Evolutionary conservation across 2,113 vertebrate species (phyloP).

Genomic region (Halichoerus grypus): DNA sequence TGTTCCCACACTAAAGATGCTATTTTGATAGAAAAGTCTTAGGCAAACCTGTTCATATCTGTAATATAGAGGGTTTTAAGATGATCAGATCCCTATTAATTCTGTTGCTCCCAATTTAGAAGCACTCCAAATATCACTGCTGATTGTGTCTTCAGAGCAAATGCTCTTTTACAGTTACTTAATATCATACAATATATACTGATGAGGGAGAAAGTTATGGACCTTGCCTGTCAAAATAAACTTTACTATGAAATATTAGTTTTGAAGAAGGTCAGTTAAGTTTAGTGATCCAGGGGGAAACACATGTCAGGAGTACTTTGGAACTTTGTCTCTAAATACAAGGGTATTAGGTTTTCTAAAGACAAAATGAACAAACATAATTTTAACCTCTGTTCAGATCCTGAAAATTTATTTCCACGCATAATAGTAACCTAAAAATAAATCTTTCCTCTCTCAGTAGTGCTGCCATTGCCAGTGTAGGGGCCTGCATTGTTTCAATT

Average conservation of each 20-base stretch:
- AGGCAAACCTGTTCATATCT: conserved; percentile 72
- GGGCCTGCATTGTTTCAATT: background rate
- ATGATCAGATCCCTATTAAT: conserved; percentile 75
- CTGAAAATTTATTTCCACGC: conserved; percentile 63
- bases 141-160: conserved; percentile 80
- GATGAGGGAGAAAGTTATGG: conserved; percentile 69
- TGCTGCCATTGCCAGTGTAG: conserved; percentile 30
- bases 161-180: conserved; percentile 74
- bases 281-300: conserved; percentile 40
- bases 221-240: conserved; percentile 74
- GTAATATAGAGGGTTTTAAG: conserved; percentile 74
- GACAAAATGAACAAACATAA: conserved; percentile 54
- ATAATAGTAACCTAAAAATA: conserved; percentile 14
- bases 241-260: conserved; percentile 66
- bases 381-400: conserved; percentile 65
- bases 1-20: conserved; percentile 75
- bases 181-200: conserved; percentile 71
- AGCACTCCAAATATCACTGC: conserved; percentile 62
- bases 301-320: conserved; percentile 49
- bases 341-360: conserved; percentile 20
- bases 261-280: conserved; percentile 55
- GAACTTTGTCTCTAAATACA: conserved; percentile 75
- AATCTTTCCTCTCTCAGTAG: conserved; percentile 65
- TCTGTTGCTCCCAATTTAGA: conserved; percentile 77
- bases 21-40: conserved; percentile 75